Percentiles rank a stretch among this genome's conserved stretches.
phyloP scores from a whole-genome alignment of 2,797 vertebrate genomes.

The Cuculus canorus region DNA sequence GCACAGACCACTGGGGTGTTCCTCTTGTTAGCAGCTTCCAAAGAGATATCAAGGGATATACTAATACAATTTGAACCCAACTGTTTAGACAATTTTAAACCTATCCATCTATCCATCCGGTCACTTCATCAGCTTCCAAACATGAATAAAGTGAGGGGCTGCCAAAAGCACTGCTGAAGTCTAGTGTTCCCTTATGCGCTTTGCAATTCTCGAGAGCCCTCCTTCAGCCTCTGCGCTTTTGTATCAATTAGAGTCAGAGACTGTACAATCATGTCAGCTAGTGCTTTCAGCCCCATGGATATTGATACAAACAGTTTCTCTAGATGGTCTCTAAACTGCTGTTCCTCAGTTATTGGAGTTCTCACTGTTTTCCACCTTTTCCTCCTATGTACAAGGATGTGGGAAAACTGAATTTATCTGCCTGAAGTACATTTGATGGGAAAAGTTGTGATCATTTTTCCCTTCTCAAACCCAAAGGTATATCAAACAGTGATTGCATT shows the following conservation, averaged over 20 bases:
- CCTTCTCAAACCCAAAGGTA: not conserved
- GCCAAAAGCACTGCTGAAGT: not conserved
- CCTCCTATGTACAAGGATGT: not conserved
- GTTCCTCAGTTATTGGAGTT: not conserved
- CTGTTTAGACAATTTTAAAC: not conserved
- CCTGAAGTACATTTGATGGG: not conserved
- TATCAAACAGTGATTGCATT: not conserved
- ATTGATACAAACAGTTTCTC: not conserved
- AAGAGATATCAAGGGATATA: not conserved
- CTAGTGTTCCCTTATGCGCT: accelerated
- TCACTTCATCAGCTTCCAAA: not conserved
- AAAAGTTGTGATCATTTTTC: not conserved
- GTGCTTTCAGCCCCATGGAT: not conserved
- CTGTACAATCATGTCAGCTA: not conserved
- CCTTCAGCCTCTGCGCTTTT: not conserved
- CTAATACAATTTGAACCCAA: not conserved
- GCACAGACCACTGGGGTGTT: not conserved
- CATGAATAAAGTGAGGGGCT: accelerated
- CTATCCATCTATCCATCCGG: not conserved
- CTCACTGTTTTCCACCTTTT: not conserved
- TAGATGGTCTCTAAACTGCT: not conserved
- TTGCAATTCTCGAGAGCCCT: not conserved
- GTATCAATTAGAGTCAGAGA: not conserved
- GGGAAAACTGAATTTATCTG: not conserved
- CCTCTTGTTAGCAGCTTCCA: not conserved